Evolutionary conservation across 2,888 invertebrate species (phyloP).

Genomic region (Byasa hedistus): DNA sequence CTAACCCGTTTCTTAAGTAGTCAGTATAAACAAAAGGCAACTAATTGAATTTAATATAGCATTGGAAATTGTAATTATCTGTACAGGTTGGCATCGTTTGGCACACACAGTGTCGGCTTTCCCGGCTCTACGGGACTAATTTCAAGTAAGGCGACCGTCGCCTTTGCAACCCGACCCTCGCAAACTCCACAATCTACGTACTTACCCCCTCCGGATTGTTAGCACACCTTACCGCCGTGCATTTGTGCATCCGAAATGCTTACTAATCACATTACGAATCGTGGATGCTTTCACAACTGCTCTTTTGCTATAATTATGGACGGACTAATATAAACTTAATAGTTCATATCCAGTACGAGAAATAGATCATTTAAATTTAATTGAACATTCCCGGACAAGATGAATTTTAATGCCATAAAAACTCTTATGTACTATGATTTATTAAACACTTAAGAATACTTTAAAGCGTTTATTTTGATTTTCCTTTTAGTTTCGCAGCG

Average conservation of each 20-base stretch:
- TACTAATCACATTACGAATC: slow-evolving; percentile 1
- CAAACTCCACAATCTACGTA: slow-evolving; percentile 28
- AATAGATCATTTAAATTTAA: no score
- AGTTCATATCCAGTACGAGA: no score
- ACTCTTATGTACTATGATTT: no score
- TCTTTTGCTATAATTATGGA: no score
- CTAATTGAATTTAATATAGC: neutral
- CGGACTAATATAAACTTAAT: no score
- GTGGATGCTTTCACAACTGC: neutral
- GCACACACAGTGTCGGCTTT: slow-evolving; percentile 37
- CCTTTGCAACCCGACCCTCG: slow-evolving; percentile 35
- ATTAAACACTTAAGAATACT: no score
- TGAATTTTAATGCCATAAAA: no score
- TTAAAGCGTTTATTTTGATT: no score
- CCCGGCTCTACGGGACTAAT: slow-evolving; percentile 52
- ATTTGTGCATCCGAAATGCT: slow-evolving; percentile 9
- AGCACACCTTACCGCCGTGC: neutral
- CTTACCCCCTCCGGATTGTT: slow-evolving; percentile 20
- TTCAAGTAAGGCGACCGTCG: slow-evolving; percentile 45
- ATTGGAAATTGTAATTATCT: slow-evolving; percentile 9
- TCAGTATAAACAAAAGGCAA: neutral
- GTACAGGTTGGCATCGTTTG: slow-evolving; percentile 7
- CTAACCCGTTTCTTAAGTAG: neutral
- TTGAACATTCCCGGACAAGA: no score
- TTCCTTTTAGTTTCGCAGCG: neutral